Evolutionary conservation across 2,113 vertebrate genomes (phyloP), one percentile per base, ranked within the genome.

Genomic region (Aix galericulata): DNA sequence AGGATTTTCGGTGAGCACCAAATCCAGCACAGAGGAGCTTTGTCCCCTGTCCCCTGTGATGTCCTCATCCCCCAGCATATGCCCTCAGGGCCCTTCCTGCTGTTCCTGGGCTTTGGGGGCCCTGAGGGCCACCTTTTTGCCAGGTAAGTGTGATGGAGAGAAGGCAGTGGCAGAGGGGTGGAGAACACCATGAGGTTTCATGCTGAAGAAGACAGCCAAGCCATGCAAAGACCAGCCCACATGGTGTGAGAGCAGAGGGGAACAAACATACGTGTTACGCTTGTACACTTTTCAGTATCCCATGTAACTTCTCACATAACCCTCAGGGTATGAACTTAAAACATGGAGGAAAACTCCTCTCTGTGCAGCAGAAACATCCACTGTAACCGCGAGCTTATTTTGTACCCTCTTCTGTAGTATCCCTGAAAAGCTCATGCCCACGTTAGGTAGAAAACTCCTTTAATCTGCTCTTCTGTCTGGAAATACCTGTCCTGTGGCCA

Each of bases 341-440:
- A 55, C 31, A 29, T 8, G 13, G 18, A 60, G 83, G 82, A 79
- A 52, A 82, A 85, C 73, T 60, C 21, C 11, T 40, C 36, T 27
- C 31, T 23, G 4, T 0, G 0, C 40, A 42, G n/a, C 22, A 6
- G 2, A 34, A 71, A 88, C 22, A 53, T 50, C 32, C 0, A 2
- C 53, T 62, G 44, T 46, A 76, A 15, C 59, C 26, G 67, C 1
- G 7, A 80, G 59, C 4, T 64, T 31, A 31, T 53, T 82, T 38
- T 60, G 52, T 67, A 22, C 5, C 20, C 40, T 38, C 42, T 76
- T 86, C 72, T 55, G 44, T n/a, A 52, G 48, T 17, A 71, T 58
- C 29, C 6, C 26, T 60, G 69, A 69, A 0, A 2, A 79, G 29
- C 13, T 68, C 1, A 0, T 36, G 31, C n/a, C 82, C 32, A 44